Evolutionary conservation across 2,113 vertebrate species (phyloP).

Genomic region (Dicrurus megarhynchus): DNA sequence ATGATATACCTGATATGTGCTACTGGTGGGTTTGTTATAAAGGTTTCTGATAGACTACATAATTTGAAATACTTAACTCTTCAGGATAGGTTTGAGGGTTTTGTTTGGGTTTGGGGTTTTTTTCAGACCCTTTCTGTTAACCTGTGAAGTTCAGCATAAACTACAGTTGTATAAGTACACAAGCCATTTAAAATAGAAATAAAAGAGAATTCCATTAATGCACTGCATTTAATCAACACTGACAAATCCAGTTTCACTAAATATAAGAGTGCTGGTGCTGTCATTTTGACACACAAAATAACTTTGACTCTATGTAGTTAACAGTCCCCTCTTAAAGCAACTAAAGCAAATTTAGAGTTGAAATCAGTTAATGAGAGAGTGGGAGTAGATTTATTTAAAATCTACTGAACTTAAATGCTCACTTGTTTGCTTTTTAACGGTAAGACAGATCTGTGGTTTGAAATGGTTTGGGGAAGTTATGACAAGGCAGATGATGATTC

Average conservation of each 20-base stretch:
- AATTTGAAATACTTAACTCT: background rate
- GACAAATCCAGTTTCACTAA: background rate
- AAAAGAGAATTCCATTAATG: background rate
- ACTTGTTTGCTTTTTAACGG: constrained; percentile 15
- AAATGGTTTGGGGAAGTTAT: background rate
- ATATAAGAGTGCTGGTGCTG: background rate
- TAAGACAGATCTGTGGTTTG: constrained; percentile 8
- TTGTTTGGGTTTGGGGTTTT: background rate
- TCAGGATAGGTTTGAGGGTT: background rate
- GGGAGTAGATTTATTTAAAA: constrained; percentile 38
- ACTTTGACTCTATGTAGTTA: background rate
- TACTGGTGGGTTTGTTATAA: background rate
- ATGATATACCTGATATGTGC: background rate
- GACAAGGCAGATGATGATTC: background rate
- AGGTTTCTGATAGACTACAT: background rate
- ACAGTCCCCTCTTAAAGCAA: constrained; percentile 24
- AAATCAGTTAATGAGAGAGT: constrained; percentile 44
- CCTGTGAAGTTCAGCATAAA: background rate
- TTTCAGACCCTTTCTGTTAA: background rate
- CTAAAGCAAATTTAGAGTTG: constrained; percentile 26
- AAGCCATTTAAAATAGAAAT: constrained; percentile 6
- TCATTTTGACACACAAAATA: constrained; percentile 23
- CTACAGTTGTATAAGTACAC: background rate
- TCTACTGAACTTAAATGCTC: background rate
- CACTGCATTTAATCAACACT: background rate